phyloP scores from a whole-genome alignment of 1,140 invertebrate genomes.

The Agrilus planipennis region DNA sequence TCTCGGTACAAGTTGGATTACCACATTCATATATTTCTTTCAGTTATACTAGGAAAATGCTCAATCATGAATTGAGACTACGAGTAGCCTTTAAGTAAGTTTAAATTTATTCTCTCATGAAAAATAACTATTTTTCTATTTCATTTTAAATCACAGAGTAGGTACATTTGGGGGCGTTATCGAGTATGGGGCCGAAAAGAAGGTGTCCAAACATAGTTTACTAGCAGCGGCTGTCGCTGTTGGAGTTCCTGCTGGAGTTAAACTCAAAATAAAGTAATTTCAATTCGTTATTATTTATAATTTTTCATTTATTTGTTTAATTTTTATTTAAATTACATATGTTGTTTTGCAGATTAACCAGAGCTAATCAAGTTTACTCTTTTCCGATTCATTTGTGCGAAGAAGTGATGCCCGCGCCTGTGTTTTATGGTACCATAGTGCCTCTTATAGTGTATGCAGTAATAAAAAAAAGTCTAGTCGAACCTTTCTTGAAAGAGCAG shows the following conservation, averaged over 20 bases:
- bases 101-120: constrained; percentile 4
- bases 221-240: constrained; percentile 72
- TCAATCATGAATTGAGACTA: constrained; percentile 64
- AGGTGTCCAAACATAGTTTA: constrained; percentile 81
- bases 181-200: constrained; percentile 88
- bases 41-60: constrained; percentile 65
- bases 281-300: neutral
- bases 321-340: neutral
- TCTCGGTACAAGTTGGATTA: constrained; percentile 67
- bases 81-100: constrained; percentile 66
- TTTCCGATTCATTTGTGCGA: constrained; percentile 88
- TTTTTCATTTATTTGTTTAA: neutral
- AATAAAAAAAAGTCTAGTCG: constrained; percentile 74
- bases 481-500: constrained; percentile 71
- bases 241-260: constrained; percentile 77
- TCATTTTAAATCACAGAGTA: constrained; percentile 42
- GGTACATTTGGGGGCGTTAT: constrained; percentile 77
- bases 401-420: constrained; percentile 73
- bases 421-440: constrained; percentile 86
- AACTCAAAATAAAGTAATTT: constrained; percentile 74
- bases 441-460: constrained; percentile 71
- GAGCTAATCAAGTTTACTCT: constrained; percentile 78
- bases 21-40: constrained; percentile 65
- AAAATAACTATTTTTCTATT: constrained; percentile 13
- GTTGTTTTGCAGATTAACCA: constrained; percentile 62